Evolutionary conservation across 2,113 vertebrate species (phyloP), one percentile per base, ranked within the genome.

Genomic region (Tricholaema leucomelas): DNA sequence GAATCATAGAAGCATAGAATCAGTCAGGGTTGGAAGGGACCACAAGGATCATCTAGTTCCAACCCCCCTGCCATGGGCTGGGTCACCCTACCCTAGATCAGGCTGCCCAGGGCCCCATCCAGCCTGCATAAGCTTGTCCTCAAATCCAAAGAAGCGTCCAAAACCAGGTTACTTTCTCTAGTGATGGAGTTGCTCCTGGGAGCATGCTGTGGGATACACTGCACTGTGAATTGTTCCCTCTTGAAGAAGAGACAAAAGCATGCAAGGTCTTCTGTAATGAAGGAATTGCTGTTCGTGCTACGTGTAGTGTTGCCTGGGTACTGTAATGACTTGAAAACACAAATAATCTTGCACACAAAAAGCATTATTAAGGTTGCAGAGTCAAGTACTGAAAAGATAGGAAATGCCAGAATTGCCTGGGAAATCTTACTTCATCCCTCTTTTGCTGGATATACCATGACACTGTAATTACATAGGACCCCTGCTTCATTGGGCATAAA

Each of bases 331-430:
- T 60, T 80, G 80, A 73, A 82, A 92, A 87, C 27, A 70, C 36
- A 74, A 88, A 79, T 81, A 67, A 70, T 72, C 50, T 81, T 86
- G 31, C 23, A 59, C 71, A 85, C 42, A 67, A 77, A 76, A 70
- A 25, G 77, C 20, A 23, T 88, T 81, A 70, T 76, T 84, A 73
- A 88, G 36, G 46, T 87, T 79, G 9, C 38, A 60, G 67, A 69
- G 64, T 87, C 87, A 93, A 95, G 56, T 79, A 66, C 33, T 78
- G 33, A 80, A 87, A 90, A 87, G 18, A 59, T 65, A 84, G 54
- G 18, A 91, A 90, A 88, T 79, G 3, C 40, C 83, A 73, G 50
- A 72, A 59, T 92, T 87, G 33, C 28, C 40, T 1, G 2, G 59
- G 59, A 86, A 93, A 76, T 31, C 38, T 76, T 85, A 85, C 63